Percentiles rank a stretch among this genome's conserved stretches.
These are phyloP conservation scores for Xanthia togata DNA, from an alignment of 2,888 invertebrate genomes.

Conservation along the genomic window DNA sequence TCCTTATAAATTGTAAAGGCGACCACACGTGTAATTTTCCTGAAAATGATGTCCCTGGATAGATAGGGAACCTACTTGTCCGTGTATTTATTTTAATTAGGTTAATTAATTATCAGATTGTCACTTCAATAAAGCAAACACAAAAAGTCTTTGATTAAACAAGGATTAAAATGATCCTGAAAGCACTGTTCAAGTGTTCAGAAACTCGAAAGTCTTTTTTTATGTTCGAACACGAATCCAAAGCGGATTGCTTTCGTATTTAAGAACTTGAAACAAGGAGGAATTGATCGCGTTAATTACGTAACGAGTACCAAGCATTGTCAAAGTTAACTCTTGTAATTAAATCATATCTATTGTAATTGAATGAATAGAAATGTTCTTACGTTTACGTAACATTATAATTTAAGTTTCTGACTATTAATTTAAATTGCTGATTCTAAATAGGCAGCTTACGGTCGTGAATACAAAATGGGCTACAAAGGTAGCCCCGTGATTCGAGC, in stretches of 20 bases:
- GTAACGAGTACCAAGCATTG: slow-evolving; percentile 46
- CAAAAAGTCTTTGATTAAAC: slow-evolving; percentile 41
- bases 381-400: not conserved
- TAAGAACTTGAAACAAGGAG: slow-evolving; percentile 48
- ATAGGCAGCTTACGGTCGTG: not conserved
- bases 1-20: not conserved
- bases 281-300: slow-evolving; percentile 56
- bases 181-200: slow-evolving; percentile 22
- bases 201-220: slow-evolving; percentile 29
- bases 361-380: slow-evolving; percentile 24
- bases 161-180: slow-evolving; percentile 30
- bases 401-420: not conserved
- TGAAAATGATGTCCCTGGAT: not conserved
- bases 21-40: not conserved
- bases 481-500: not conserved
- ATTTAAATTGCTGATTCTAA: slow-evolving; percentile 30
- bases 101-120: not conserved
- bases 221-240: slow-evolving; percentile 23
- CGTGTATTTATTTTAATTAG: not conserved
- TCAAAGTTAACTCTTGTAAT: slow-evolving; percentile 58
- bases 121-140: slow-evolving; percentile 5
- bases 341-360: slow-evolving; percentile 34
- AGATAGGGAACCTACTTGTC: not conserved
- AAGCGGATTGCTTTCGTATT: slow-evolving; percentile 45
- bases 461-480: not conserved